phyloP scores from a whole-genome alignment of 2,888 invertebrate species.

The Alcis repandata region DNA sequence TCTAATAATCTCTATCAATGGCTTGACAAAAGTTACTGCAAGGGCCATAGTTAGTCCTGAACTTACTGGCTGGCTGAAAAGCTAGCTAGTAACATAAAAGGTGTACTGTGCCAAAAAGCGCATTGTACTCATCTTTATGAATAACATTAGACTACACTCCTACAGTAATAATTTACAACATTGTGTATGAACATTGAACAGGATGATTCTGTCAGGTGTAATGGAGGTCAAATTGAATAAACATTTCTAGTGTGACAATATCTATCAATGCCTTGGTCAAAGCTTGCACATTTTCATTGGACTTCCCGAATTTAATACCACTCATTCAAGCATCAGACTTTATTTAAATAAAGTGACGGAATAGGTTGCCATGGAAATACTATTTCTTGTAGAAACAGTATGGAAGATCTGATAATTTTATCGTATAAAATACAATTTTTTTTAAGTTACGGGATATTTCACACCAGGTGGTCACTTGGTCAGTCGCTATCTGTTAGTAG shows the following conservation, averaged over 20 bases:
- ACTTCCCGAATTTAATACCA: conserved; percentile 10
- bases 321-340: conserved; percentile 4
- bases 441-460: background rate
- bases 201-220: conserved; percentile 25
- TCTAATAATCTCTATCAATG: too few relatives aligned
- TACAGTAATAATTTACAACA: background rate
- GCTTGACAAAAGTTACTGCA: too few relatives aligned
- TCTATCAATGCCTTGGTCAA: conserved; percentile 23
- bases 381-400: conserved; percentile 4
- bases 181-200: conserved; percentile 6
- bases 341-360: conserved; percentile 27
- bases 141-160: too few relatives aligned
- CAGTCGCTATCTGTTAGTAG: too few relatives aligned
- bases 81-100: too few relatives aligned
- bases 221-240: conserved; percentile 10
- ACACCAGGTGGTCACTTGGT: too few relatives aligned
- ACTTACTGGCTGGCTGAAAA: too few relatives aligned
- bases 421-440: background rate
- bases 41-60: too few relatives aligned
- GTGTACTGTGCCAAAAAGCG: too few relatives aligned
- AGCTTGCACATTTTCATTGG: conserved; percentile 42
- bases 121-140: too few relatives aligned
- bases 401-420: conserved; percentile 15
- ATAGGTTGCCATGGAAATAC: conserved; percentile 62
- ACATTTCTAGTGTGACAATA: conserved; percentile 18